These are phyloP conservation scores for Anthrax anthrax DNA, from an alignment of 2,888 invertebrate genomes.

Conservation along the genomic window DNA sequence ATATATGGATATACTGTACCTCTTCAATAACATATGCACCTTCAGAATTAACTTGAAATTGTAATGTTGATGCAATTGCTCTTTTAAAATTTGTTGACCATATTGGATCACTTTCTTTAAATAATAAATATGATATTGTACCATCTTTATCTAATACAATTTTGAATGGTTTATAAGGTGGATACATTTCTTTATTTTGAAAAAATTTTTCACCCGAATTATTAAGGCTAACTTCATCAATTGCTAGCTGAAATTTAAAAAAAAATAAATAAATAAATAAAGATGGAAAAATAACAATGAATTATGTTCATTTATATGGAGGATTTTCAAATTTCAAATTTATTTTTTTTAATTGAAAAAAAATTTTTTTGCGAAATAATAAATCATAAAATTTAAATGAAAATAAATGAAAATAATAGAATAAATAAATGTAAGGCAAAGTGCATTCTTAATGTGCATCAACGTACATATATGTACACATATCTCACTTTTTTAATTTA, in stretches of 20 bases:
- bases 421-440: no score
- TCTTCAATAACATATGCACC: conserved; percentile 35
- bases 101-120: conserved; percentile 38
- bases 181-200: conserved; percentile 34
- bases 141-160: conserved; percentile 25
- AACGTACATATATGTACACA: no score
- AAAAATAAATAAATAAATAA: no score
- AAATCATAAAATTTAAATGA: no score
- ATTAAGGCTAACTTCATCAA: conserved; percentile 32
- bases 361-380: no score
- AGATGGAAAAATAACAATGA: no score
- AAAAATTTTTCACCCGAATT: conserved; percentile 33
- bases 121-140: conserved; percentile 27
- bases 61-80: conserved; percentile 49
- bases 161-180: conserved; percentile 33
- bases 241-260: conserved; percentile 22
- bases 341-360: no score
- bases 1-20: conserved; percentile 16
- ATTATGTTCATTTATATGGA: no score
- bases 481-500: no score
- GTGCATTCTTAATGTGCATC: no score
- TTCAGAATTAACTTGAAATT: conserved; percentile 38
- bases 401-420: no score
- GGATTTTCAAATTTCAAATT: no score
- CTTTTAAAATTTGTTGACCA: conserved; percentile 56